Evolutionary conservation across 2,888 invertebrate genomes (phyloP), one percentile per base, ranked within the genome.

Genomic region (Tuta absoluta): DNA sequence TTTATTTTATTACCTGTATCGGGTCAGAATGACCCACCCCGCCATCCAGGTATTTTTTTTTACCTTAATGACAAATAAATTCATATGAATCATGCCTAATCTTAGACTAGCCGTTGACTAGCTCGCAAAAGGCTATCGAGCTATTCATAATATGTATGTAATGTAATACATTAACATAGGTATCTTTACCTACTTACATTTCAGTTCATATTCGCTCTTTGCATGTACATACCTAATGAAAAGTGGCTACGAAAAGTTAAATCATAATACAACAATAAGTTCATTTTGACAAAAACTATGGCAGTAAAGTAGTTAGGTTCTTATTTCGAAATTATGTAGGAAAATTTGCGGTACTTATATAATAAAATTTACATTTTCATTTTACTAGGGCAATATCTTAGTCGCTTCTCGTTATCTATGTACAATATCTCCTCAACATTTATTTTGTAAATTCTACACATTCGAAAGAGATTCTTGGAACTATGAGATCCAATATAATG

Each of bases 101-200:
- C 17, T 57, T 33, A 33, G 57, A 57, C 57, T 57, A 57, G 57
- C 33, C 57, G 33, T 7, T 33, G 57, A 57, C 57, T 57, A 57
- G 57, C 57, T 17, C 33, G 4, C 28, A 33, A 17, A 17, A 33
- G 28, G 33, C 17, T 33, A 33, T 33, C 24, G 33, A 57, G 24
- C 19, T 48, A 17, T 48, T 48, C 0, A 48, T n/a, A 48, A 3
- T 48, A 48, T 19, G 2, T 48, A 19, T 1, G 1, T 19, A 10
- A n/a, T 17, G 12, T 19, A 41, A 41, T 1, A n/a, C n/a, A 41
- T 41, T 41, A 41, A 14, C 3, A 41, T 41, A 41, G n/a, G 5
- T 41, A 14, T 2, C 7, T 12, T 5, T 38, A 38, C 38, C 38
- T 38, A 38, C 1, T 2, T 28, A 28, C 5, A 28, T 33, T 41